Evolutionary conservation across 2,113 vertebrate species (phyloP).

Genomic region (Peucedramus taeniatus): DNA sequence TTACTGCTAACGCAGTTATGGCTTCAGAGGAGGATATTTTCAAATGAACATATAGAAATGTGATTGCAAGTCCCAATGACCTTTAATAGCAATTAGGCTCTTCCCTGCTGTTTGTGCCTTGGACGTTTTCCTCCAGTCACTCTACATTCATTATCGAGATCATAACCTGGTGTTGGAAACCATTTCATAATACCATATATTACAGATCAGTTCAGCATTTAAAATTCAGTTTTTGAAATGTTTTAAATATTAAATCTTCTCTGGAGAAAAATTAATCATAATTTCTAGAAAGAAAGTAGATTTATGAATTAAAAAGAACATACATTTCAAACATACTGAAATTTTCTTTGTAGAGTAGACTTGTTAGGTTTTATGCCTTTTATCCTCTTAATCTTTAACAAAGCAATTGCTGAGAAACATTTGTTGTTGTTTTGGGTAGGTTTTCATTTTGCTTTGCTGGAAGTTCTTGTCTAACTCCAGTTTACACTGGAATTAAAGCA

Average conservation of each 20-base stretch:
- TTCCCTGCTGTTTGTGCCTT: neutral
- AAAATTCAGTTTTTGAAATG: neutral
- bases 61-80: neutral
- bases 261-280: neutral
- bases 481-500: neutral
- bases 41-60: neutral
- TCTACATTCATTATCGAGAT: rapidly evolving
- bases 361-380: neutral
- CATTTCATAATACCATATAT: neutral
- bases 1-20: neutral
- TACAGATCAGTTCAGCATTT: neutral
- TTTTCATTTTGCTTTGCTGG: neutral
- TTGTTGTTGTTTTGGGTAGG: neutral
- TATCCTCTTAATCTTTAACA: neutral
- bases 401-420: neutral
- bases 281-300: neutral
- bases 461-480: neutral
- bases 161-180: neutral
- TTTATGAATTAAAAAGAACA: neutral
- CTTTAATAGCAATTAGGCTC: neutral
- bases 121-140: neutral
- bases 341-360: neutral
- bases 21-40: neutral
- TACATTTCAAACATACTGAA: neutral
- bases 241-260: neutral